Evolutionary conservation across 2,797 vertebrate genomes (phyloP).

Genomic region (Bothrops alternatus): DNA sequence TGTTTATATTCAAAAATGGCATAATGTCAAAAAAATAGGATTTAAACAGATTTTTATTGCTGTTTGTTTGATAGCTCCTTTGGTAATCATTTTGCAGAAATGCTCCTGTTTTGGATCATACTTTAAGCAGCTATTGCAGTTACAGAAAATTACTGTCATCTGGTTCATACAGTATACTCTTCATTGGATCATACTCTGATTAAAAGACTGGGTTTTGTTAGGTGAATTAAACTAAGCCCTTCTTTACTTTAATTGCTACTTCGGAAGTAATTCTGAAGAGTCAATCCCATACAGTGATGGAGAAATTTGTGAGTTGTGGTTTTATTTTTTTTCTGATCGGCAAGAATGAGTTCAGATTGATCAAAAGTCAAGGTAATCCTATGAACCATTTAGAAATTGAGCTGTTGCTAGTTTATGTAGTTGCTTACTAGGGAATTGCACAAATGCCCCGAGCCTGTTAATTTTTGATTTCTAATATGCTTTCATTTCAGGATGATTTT

Average conservation of each 20-base stretch:
- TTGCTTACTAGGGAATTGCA: slow-evolving; percentile 16
- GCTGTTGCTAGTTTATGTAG: slow-evolving; percentile 15
- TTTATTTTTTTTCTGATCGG: slow-evolving; percentile 1
- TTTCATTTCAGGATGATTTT: slow-evolving; percentile 60
- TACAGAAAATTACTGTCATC: neutral
- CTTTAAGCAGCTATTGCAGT: neutral
- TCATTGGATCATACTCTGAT: neutral
- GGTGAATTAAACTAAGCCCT: neutral
- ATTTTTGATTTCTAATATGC: slow-evolving; percentile 49
- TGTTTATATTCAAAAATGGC: neutral
- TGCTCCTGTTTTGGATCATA: neutral
- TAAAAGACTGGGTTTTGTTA: neutral
- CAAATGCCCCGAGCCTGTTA: slow-evolving; percentile 48
- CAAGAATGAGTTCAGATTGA: neutral
- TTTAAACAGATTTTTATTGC: neutral
- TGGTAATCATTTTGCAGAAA: neutral
- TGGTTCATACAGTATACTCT: neutral
- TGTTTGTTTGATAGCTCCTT: neutral
- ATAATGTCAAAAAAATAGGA: neutral
- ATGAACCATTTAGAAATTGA: slow-evolving; percentile 37
- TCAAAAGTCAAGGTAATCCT: slow-evolving; percentile 7
- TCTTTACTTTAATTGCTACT: neutral
- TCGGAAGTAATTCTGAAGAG: neutral
- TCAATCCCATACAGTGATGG: neutral
- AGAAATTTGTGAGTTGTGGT: slow-evolving; percentile 18